These are phyloP conservation scores for Ormia ochracea DNA, from an alignment of 2,888 invertebrate species.

Conservation along the genomic window DNA sequence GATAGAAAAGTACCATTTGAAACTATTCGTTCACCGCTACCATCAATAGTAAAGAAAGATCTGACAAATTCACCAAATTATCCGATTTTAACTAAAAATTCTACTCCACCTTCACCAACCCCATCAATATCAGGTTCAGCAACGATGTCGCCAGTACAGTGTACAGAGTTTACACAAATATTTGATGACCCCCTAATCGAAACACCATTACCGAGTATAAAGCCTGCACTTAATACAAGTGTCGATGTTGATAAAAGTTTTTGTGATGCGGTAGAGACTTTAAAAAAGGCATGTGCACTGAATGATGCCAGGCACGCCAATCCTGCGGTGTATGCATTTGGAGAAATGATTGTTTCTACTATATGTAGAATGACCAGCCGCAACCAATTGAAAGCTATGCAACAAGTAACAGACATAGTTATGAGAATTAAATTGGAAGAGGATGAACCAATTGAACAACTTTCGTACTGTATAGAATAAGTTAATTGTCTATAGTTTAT, in stretches of 20 bases:
- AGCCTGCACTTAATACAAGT: background rate
- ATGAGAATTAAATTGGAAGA: conserved; percentile 44
- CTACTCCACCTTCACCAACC: background rate
- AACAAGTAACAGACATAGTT: conserved; percentile 32
- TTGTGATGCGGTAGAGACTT: conserved; percentile 26
- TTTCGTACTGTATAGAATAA: conserved; percentile 5
- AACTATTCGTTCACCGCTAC: background rate
- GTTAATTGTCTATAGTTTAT: too few relatives aligned
- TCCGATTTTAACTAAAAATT: background rate
- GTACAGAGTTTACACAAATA: background rate
- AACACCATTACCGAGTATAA: background rate
- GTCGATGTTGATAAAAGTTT: conserved; percentile 20
- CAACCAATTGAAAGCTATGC: conserved; percentile 39
- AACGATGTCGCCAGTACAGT: background rate
- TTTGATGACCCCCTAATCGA: conserved; percentile 26
- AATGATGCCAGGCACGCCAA: conserved; percentile 32
- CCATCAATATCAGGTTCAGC: background rate
- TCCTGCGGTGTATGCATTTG: conserved; percentile 31
- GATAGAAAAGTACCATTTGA: background rate
- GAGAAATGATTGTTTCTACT: conserved; percentile 38
- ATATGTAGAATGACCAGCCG: conserved; percentile 41
- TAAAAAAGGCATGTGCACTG: conserved; percentile 32
- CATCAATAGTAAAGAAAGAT: background rate
- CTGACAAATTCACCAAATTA: background rate
- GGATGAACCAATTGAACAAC: conserved; percentile 25